Base-by-base conservation (phyloP, 2,888 invertebrate species). In the Nephrotoma appendiculata region DNA sequence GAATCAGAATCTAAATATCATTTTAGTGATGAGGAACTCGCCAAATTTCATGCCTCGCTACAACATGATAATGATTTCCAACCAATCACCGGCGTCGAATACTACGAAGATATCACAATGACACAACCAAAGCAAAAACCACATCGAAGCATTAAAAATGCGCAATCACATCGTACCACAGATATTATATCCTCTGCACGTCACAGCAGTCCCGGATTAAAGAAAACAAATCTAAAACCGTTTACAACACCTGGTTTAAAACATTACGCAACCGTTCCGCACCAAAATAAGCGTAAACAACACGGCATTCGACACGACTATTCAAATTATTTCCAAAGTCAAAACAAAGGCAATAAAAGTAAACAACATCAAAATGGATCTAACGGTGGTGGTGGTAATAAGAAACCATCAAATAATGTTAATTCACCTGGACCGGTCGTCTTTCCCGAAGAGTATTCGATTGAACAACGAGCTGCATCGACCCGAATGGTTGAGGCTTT, bases 221-320 rank as follows among this genome's bases (percentile, higher is more conserved):
- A 91, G 86, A 89, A 88, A 88, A 88, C 91, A 87, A 89, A 91
- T 88, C 90, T 92, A 89, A 90, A 91, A 87, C 91, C 92, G 1
- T 89, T 90, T 31, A 92, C 91, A 9, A 92, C 93, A 12, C 93
- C 93, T 0, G 93, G 93, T 1, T 89, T 93, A 41, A 92, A 92
- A 87, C 91, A 92, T 89, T 93, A 90, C 88, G 90, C 92, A 1
- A 89, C 84, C 7, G 9, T 31, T 7, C 31, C 71, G 71, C 2
- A 15, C 12, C 42, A 42, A 15, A n/a, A n/a, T 15, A 84, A 84
- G 0, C 41, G 5, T 6, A 84, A 42, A 1, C 41, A 42, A 15
- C 84, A 84, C 4, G 11, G 11, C 11, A 48, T 48, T n/a, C 84
- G 84, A 15, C n/a, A 84, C 9, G 84, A 84, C 42, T 84, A 84